phyloP scores from a whole-genome alignment of 2,113 vertebrate species.

The Oceanodroma tethys region DNA sequence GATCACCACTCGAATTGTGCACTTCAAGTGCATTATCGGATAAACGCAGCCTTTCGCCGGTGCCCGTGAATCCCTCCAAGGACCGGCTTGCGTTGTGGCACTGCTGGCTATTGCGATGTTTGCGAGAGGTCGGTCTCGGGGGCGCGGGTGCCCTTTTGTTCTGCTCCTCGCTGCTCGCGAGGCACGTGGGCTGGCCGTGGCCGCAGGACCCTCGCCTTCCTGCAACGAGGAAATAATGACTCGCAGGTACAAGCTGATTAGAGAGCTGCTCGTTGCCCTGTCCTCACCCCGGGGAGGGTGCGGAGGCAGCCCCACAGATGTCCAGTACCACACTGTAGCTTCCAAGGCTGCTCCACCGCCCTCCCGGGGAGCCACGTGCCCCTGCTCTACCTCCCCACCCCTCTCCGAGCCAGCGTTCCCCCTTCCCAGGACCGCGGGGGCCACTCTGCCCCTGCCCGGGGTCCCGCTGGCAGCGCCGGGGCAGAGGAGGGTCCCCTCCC shows the following conservation, averaged over 20 bases:
- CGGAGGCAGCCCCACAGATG: not conserved
- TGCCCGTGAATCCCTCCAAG: not conserved
- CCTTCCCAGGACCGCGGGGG: too few species aligned
- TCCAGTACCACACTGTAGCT: accelerated
- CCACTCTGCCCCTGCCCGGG: accelerated
- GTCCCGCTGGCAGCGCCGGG: accelerated
- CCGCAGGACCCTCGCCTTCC: accelerated
- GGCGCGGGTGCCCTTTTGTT: accelerated
- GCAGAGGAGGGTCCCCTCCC: not conserved
- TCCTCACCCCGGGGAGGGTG: too few species aligned
- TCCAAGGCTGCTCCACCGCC: not conserved
- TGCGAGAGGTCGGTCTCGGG: accelerated
- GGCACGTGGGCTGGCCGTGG: accelerated
- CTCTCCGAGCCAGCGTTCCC: accelerated
- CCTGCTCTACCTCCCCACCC: not conserved
- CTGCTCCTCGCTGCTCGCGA: accelerated
- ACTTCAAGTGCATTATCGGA: not conserved
- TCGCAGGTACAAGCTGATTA: accelerated
- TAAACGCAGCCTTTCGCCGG: accelerated
- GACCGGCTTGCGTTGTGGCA: accelerated
- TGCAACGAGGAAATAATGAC: accelerated
- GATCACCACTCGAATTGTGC: not conserved
- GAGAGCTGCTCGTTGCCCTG: not conserved
- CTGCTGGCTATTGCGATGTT: accelerated
- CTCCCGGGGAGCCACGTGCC: too few species aligned